Evolutionary conservation across 2,797 vertebrate species (phyloP), one percentile per base, ranked within the genome.

Genomic region (Phylloscopus collybita): DNA sequence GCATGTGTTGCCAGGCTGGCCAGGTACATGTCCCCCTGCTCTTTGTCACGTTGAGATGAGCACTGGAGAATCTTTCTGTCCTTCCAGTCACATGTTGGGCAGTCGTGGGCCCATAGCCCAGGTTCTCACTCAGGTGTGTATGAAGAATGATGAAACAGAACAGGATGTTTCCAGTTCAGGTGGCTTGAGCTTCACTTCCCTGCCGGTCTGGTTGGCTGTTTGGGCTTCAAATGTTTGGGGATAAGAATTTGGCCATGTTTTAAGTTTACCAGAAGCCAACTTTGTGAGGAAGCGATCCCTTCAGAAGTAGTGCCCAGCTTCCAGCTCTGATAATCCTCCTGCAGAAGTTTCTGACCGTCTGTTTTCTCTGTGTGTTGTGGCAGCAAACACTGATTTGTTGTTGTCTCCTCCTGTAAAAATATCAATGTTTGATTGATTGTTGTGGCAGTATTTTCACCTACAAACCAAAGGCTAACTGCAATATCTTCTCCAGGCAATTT

Each of bases 401-500:
- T 45, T 83, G 65, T 74, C 61, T 95, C 19, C 40, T 95, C 34
- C 65, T 67, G 69, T 87, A 71, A 91, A 87, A 89, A 80, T 67
- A 88, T 30, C 90, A 76, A 16, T 69, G 56, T 75, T 84, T 93
- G 92, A 94, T 93, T 83, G 92, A 93, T 88, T 51, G 51, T 76
- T 72, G 59, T 73, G 93, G 62, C 49, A 38, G 27, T 86, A 36
- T 92, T 95, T 94, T 91, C 76, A 91, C 89, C 95, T 92, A 13
- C 44, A 81, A 90, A 94, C 76, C 80, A 90, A 80, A 96, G 92
- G 85, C 44, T 91, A 91, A 81, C 69, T 65, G 86, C 57, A 27
- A 1, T 78, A 82, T 81, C 65, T 80, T 94, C 72, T 94, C 59
- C 0, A 4, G 60, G 70, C 70, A 81, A 70, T 95, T 96, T 88